Conservation (phyloP, 2,888 invertebrate species). For the Amblyjoppa proteus region DNA sequence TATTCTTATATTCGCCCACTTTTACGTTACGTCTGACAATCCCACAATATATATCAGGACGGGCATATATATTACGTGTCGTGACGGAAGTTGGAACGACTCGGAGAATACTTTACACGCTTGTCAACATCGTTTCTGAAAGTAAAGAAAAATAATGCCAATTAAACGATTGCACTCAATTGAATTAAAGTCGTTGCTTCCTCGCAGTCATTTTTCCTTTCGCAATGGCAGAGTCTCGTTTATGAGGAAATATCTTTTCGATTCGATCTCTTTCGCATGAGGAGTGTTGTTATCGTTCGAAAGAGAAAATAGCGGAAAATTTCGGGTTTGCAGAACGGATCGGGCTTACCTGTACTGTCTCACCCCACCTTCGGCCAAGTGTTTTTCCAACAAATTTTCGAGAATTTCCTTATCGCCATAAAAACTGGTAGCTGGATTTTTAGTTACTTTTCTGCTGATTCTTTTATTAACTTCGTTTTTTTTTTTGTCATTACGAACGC, state of each 20-base stretch:
- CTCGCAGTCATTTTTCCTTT: background rate
- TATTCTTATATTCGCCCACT: slow-evolving; percentile 15
- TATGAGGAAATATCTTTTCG: background rate
- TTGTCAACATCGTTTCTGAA: background rate
- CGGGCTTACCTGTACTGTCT: background rate
- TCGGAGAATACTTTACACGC: background rate
- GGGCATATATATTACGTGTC: background rate
- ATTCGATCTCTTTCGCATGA: background rate
- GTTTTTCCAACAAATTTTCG: background rate
- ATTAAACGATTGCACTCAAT: background rate
- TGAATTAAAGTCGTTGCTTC: background rate
- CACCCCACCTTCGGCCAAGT: background rate
- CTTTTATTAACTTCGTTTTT: slow-evolving; percentile 4
- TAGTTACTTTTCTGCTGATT: slow-evolving; percentile 18
- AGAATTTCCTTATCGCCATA: slow-evolving; percentile 23
- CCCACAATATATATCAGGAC: background rate
- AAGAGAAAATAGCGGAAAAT: background rate
- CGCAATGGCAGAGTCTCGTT: background rate
- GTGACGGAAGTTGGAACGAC: background rate
- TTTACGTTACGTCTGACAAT: slow-evolving; percentile 3
- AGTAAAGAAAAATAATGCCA: background rate
- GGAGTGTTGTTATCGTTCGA: background rate
- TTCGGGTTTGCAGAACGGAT: no score
- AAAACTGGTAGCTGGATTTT: slow-evolving; percentile 29
- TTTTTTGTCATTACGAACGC: slow-evolving; percentile 40